Conservation (phyloP, 2,113 vertebrate genomes). For the Gnathochromis pfefferi region DNA sequence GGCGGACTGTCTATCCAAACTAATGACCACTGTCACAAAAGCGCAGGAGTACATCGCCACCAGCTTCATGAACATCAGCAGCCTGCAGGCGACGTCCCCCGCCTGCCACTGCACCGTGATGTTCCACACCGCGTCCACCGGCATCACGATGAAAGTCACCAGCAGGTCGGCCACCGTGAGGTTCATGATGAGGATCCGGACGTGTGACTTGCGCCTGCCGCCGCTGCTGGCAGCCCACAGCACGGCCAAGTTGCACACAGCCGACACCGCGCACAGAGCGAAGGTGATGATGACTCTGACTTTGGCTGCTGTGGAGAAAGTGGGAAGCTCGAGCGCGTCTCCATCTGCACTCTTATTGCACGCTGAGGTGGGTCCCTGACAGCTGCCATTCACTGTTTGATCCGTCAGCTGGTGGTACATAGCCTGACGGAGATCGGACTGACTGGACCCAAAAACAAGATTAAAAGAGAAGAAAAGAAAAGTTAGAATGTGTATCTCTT, state of each 20-base stretch:
- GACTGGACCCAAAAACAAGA: neutral
- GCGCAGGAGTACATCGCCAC: conserved; percentile 84
- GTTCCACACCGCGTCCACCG: conserved; percentile 82
- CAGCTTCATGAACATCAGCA: conserved; percentile 84
- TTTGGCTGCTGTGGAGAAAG: conserved; percentile 80
- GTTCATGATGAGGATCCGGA: conserved; percentile 78
- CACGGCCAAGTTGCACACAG: conserved; percentile 73
- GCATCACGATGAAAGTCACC: conserved; percentile 82
- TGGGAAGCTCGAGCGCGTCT: conserved; percentile 69
- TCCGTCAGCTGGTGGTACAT: conserved; percentile 58
- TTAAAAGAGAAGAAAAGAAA: neutral
- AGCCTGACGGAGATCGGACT: neutral
- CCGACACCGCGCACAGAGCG: conserved; percentile 67
- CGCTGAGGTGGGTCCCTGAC: neutral
- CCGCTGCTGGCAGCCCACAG: conserved; percentile 68
- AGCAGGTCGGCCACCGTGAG: conserved; percentile 79
- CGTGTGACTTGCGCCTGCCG: conserved; percentile 73
- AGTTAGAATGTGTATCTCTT: neutral
- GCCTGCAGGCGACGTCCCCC: conserved; percentile 74
- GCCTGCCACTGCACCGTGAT: conserved; percentile 83
- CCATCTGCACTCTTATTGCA: conserved; percentile 42
- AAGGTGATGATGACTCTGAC: conserved; percentile 78
- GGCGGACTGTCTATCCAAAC: conserved; percentile 80
- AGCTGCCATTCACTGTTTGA: conserved; percentile 49
- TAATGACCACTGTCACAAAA: conserved; percentile 82